phyloP scores from a whole-genome alignment of 1,140 invertebrate species.

The Solen grandis region DNA sequence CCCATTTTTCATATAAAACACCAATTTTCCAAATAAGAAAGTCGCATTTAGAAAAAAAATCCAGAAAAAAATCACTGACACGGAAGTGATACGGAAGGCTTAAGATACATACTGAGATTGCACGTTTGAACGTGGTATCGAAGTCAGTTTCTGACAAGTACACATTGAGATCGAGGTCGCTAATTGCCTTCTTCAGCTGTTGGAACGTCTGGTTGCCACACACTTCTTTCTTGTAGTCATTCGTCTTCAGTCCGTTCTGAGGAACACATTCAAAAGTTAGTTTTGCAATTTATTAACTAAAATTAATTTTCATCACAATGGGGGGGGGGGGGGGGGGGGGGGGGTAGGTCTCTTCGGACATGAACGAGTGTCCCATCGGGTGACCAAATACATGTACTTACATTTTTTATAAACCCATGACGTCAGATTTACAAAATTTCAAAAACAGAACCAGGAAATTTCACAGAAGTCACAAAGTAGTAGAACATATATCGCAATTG shows the following conservation, averaged over 20 bases:
- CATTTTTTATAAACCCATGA: too few species aligned
- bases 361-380: neutral
- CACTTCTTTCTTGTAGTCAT: conserved; percentile 59
- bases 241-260: conserved; percentile 63
- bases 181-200: conserved; percentile 64
- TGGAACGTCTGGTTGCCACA: conserved; percentile 59
- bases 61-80: too few species aligned
- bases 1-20: too few species aligned
- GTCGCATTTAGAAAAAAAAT: too few species aligned
- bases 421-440: too few species aligned
- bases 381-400: too few species aligned
- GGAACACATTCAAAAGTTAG: neutral
- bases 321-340: too few species aligned
- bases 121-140: conserved; percentile 65
- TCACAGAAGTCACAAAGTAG: too few species aligned
- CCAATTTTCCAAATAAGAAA: too few species aligned
- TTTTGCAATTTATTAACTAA: neutral
- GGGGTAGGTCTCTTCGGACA: neutral
- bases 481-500: too few species aligned
- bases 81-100: too few species aligned
- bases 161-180: conserved; percentile 72
- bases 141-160: conserved; percentile 70
- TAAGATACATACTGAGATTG: conserved; percentile 70
- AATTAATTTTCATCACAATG: neutral
- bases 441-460: too few species aligned